These are phyloP conservation scores for Schizothorax lantsangensis DNA, from an alignment of 2,797 vertebrate species.

Conservation along the genomic window DNA sequence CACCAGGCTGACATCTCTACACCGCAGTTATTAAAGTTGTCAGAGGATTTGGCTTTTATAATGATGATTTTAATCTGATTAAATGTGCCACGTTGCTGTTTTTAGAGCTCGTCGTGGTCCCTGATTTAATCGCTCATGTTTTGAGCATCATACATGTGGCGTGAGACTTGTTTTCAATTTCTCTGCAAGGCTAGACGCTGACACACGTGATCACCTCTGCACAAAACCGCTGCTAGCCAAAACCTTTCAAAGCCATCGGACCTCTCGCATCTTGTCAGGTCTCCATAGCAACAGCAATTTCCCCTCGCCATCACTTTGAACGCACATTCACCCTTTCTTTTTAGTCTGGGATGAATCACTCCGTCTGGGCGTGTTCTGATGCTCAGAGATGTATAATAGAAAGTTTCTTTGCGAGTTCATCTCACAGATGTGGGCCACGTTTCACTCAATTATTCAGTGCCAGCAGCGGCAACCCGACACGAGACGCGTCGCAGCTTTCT, in stretches of 20 bases:
- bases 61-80: constrained; percentile 22
- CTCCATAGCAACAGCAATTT: constrained; percentile 67
- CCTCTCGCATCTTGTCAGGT: constrained; percentile 49
- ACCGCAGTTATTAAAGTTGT: neutral
- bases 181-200: neutral
- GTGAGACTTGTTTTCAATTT: neutral
- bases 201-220: neutral
- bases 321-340: neutral
- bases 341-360: neutral
- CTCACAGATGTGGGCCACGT: constrained; percentile 19
- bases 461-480: neutral
- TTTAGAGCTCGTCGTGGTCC: neutral
- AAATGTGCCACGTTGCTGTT: neutral
- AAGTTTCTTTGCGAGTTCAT: constrained; percentile 6
- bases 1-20: neutral
- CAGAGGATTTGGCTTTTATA: constrained; percentile 32
- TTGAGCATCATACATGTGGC: neutral
- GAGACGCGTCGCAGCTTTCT: neutral
- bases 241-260: neutral
- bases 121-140: neutral
- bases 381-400: neutral
- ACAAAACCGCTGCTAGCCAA: neutral
- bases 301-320: neutral
- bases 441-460: constrained; percentile 38
- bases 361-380: neutral